Evolutionary conservation across 2,113 vertebrate species (phyloP), one percentile per base, ranked within the genome.

Genomic region (Noturus placidus): DNA sequence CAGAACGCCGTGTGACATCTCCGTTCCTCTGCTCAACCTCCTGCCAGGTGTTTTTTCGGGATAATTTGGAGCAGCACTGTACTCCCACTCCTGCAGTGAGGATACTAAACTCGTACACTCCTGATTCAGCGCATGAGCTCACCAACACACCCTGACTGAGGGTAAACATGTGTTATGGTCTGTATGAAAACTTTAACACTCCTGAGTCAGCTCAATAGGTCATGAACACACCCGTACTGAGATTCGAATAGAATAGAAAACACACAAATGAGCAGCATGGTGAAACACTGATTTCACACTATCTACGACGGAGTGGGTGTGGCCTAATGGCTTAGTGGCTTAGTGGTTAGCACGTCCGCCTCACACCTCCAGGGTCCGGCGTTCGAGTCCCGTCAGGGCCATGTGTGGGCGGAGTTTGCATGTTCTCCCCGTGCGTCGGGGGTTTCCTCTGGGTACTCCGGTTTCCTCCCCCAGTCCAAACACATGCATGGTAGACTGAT

Each of bases 21-120:
- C 22, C 15, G 10, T 5, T 59, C 88, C 42, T 83, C 74, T 42
- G 50, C 83, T 78, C 74, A 56, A 35, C 65, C 67, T 81, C 67
- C 2, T 19, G n/a, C 72, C 25, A 70, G 61, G 72, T 80, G 50
- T 56, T 25, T 9, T 54, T 35, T 57, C n/a, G 20, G 52, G 57
- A 27, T 25, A 15, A 35, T 42, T 3, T 78, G 27, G 27, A 78
- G 50, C 0, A 56, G 14, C 54, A 19, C 14, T 56, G 25, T 25
- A 6, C 22, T 59, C 56, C 56, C 33, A 25, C 30, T 61, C 56
- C n/a, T 33, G 78, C 76, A 57, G n/a, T 10, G 78, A 30, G 50
- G 46, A 27, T 8, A 77, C 14, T 19, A 1, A 38, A 38, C 38
- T 56, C 3, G 38, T 56, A 56, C 7, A 22, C n/a, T 30, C 50